Conservation (phyloP, 2,113 vertebrate genomes). For the Oreocharis arfaki region DNA sequence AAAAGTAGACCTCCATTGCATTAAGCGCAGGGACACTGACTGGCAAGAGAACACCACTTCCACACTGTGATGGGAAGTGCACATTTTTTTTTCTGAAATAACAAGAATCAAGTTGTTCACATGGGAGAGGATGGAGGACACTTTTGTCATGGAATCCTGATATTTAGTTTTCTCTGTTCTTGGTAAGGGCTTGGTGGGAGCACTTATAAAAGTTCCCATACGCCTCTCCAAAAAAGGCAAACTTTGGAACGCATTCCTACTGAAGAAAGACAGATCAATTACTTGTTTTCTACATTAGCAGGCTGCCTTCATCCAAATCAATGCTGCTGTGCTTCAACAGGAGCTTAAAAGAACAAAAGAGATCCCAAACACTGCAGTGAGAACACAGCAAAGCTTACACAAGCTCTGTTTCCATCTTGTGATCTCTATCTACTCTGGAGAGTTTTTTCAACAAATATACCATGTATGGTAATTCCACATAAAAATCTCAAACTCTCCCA, state of each 20-base stretch:
- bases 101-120: neutral
- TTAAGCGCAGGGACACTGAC: neutral
- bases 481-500: neutral
- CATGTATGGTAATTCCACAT: neutral
- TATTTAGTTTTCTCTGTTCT: neutral
- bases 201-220: neutral
- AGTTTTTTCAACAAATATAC: neutral
- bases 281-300: neutral
- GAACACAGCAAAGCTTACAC: neutral
- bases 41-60: neutral
- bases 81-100: neutral
- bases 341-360: conserved; percentile 9
- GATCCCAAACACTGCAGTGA: neutral
- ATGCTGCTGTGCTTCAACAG: neutral
- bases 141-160: neutral
- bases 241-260: neutral
- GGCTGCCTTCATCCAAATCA: conserved; percentile 17
- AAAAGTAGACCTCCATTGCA: neutral
- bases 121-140: neutral
- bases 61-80: neutral
- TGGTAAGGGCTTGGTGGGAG: neutral
- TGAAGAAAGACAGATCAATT: conserved; percentile 20
- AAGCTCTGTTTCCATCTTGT: neutral
- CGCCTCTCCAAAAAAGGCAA: conserved; percentile 5
- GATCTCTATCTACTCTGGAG: neutral